Percentiles rank a stretch among this genome's conserved stretches.
phyloP scores from a whole-genome alignment of 2,113 vertebrate species.

The Festucalex cinctus region DNA sequence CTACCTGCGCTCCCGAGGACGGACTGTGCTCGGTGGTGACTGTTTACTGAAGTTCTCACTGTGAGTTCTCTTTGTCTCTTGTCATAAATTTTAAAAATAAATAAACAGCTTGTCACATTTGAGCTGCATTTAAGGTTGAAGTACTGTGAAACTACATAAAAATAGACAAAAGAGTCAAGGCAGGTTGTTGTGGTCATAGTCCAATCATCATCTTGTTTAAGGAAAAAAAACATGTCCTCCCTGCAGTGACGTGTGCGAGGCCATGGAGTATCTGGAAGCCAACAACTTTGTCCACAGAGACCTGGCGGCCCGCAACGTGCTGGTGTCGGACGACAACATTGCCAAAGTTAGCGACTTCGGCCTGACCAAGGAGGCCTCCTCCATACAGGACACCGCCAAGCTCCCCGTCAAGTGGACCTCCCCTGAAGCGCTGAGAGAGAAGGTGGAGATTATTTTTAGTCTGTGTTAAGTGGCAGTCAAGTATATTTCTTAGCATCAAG shows the following conservation, averaged over 20 bases:
- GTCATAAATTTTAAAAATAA: background rate
- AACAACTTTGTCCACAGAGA: constrained; percentile 97
- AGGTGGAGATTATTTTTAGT: constrained; percentile 65
- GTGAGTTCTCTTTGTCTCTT: constrained; percentile 67
- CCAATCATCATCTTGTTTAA: background rate
- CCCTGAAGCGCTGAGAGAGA: constrained; percentile 93
- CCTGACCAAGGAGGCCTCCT: constrained; percentile 95
- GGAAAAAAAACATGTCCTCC: background rate
- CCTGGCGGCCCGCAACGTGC: constrained; percentile 93
- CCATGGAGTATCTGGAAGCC: constrained; percentile 95
- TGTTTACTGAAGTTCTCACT: constrained; percentile 93
- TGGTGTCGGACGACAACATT: constrained; percentile 95
- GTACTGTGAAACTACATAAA: no score
- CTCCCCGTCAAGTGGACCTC: constrained; percentile 97
- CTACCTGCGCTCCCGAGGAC: constrained; percentile 89
- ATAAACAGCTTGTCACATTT: no score
- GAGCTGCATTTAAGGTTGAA: no score
- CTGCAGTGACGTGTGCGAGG: constrained; percentile 90
- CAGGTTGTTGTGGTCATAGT: no score
- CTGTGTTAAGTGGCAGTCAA: background rate
- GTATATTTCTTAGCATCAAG: background rate
- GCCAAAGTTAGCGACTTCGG: constrained; percentile 98
- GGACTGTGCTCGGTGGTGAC: constrained; percentile 89
- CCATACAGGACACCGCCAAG: constrained; percentile 92
- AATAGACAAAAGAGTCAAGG: no score